Evolutionary conservation across 2,888 invertebrate species (phyloP), one percentile per base, ranked within the genome.

Genomic region (Megastigmus dorsalis): DNA sequence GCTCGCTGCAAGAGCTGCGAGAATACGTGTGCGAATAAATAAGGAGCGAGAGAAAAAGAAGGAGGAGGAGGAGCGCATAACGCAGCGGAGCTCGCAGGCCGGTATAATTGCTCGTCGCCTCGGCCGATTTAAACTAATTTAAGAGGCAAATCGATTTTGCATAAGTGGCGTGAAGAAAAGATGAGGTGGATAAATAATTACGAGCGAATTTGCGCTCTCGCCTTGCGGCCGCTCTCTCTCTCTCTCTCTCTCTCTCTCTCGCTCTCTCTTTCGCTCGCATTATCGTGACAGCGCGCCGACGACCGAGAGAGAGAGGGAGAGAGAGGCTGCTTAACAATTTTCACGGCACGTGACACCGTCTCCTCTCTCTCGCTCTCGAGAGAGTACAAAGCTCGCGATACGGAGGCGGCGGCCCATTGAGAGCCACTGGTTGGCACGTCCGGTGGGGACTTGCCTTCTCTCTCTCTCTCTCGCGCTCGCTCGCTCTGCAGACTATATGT

Each of bases 311-410:
- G 20, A 15, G 28, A 7, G 13, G 28, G 20, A n/a, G n/a, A 45
- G 5, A 15, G 43, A 30, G 68, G 50, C 80, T 77, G 79, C 73
- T 85, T 85, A 85, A 85, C 83, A 84, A 84, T 84, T 84, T 82
- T 79, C 80, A 81, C 78, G 85, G 84, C 85, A 85, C 85, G 84
- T 85, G 85, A 85, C 83, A 82, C 60, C 59, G 59, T 48, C 52
- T 62, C 33, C 18, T 48, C 52, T 62, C 33, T 23, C 41, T 10
- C 63, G 55, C 43, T n/a, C 30, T 41, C 4, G 63, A 54, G 59
- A n/a, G n/a, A n/a, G n/a, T n/a, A n/a, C n/a, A n/a, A n/a, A n/a
- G n/a, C n/a, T n/a, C n/a, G n/a, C n/a, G n/a, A n/a, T n/a, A n/a
- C n/a, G n/a, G n/a, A n/a, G n/a, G n/a, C n/a, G n/a, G n/a, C n/a